Percentiles rank a stretch among this genome's conserved stretches.
phyloP scores from a whole-genome alignment of 92 coral and sea anemone genomes.

The Umimayanthus chanpuru region DNA sequence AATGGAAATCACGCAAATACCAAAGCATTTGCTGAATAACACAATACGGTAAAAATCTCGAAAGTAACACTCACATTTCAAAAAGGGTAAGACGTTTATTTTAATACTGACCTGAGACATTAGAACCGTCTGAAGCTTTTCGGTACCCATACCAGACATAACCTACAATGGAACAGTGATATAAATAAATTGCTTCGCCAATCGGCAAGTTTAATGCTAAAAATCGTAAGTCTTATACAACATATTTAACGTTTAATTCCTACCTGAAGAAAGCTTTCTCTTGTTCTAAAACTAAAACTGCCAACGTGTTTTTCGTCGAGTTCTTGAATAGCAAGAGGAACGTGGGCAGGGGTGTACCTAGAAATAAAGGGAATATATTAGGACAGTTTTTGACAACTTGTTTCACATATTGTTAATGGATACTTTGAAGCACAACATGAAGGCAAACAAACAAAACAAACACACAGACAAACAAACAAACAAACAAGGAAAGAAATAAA shows the following conservation, averaged over 20 bases:
- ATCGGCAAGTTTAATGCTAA: too few species aligned
- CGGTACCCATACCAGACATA: slow-evolving; percentile 79
- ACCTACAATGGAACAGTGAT: slow-evolving; percentile 52
- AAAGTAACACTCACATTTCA: too few species aligned
- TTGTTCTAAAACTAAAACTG: slow-evolving; percentile 91
- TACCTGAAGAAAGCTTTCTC: slow-evolving; percentile 92
- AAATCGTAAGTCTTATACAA: neutral
- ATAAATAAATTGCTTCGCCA: neutral
- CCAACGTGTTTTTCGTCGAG: slow-evolving; percentile 97
- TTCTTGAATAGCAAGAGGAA: slow-evolving; percentile 96
- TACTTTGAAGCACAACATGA: neutral
- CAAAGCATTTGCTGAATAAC: too few species aligned
- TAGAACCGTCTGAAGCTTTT: slow-evolving; percentile 82
- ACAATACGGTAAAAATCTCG: too few species aligned
- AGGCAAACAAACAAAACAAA: neutral
- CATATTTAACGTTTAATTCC: neutral
- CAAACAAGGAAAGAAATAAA: neutral
- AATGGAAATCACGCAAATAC: too few species aligned
- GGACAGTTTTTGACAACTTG: neutral
- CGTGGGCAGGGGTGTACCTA: slow-evolving; percentile 91
- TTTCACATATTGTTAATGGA: too few species aligned
- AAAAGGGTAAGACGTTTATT: too few species aligned
- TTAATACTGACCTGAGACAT: slow-evolving; percentile 80
- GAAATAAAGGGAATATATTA: neutral
- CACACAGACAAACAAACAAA: neutral